phyloP scores from a whole-genome alignment of 2,797 vertebrate species.

The Trichosurus vulpecula region DNA sequence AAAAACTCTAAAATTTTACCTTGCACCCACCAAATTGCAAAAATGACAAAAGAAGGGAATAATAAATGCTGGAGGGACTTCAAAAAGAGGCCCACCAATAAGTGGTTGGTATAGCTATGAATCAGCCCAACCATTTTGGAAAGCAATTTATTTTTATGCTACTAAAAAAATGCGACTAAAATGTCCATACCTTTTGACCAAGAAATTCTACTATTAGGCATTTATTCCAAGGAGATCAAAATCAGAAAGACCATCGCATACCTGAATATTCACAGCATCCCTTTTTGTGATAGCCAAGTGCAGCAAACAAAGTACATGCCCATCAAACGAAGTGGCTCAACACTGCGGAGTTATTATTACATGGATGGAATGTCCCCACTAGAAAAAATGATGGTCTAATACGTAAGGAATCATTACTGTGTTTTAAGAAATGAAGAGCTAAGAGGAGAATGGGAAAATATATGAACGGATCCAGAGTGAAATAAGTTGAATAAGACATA shows the following conservation, averaged over 20 bases:
- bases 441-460: neutral
- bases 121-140: neutral
- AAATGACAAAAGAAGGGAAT: neutral
- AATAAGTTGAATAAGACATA: neutral
- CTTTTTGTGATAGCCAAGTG: neutral
- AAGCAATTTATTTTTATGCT: neutral
- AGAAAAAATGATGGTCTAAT: neutral
- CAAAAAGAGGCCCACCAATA: neutral
- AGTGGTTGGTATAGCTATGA: neutral
- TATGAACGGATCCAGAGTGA: neutral
- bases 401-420: neutral
- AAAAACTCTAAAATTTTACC: neutral
- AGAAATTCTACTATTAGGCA: neutral
- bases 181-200: neutral
- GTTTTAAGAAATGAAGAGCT: neutral
- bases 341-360: neutral
- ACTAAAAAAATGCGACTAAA: neutral
- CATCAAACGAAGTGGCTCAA: neutral
- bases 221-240: neutral
- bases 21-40: neutral
- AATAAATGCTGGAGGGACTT: neutral
- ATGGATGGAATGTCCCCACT: neutral
- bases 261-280: neutral
- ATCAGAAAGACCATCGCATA: neutral
- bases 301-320: neutral